Evolutionary conservation across 2,888 invertebrate genomes (phyloP).

Genomic region (Brassicogethes aeneus): DNA sequence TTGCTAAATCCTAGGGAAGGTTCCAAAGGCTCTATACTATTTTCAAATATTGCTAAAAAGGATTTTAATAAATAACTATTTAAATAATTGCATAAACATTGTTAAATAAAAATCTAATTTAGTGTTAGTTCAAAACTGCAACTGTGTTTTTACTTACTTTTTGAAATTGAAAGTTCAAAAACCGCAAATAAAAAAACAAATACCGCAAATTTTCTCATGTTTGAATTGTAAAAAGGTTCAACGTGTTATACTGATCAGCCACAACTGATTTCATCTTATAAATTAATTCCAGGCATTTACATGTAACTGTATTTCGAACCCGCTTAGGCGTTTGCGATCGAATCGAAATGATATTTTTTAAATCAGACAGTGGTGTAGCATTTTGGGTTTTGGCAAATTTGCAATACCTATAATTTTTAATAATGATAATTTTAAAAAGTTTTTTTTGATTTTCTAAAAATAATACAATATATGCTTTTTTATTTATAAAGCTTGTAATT

Average conservation of each 20-base stretch:
- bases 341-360: too few species aligned
- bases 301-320: conserved; percentile 20
- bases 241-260: conserved; percentile 5
- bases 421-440: too few species aligned
- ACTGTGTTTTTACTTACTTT: neutral
- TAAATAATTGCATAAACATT: too few species aligned
- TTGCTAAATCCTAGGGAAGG: neutral
- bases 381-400: too few species aligned
- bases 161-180: neutral
- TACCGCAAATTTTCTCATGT: conserved; percentile 9
- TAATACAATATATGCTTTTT: too few species aligned
- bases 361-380: too few species aligned
- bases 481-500: too few species aligned
- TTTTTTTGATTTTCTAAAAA: too few species aligned
- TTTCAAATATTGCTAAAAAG: conserved; percentile 1
- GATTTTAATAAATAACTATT: neutral
- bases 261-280: conserved; percentile 13
- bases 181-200: conserved; percentile 4
- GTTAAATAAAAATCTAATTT: too few species aligned
- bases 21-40: neutral
- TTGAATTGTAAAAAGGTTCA: conserved; percentile 3
- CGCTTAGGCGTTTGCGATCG: conserved; percentile 10
- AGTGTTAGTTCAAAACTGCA: too few species aligned
- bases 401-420: too few species aligned
- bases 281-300: conserved; percentile 11